Evolutionary conservation across 2,113 vertebrate genomes (phyloP).

Genomic region (Isurus oxyrinchus): DNA sequence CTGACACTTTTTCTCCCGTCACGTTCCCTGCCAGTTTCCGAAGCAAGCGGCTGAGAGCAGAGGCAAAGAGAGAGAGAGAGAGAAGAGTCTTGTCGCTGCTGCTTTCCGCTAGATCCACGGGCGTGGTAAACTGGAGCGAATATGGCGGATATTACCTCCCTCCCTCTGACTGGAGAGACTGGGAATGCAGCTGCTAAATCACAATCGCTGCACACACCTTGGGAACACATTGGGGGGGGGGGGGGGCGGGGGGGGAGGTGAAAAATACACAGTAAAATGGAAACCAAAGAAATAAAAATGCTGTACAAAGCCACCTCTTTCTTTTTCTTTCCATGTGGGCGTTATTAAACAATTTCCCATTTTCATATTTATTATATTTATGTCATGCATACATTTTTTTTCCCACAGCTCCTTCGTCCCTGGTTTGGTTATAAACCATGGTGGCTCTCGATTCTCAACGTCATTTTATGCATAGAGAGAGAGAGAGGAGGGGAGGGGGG

Average conservation of each 20-base stretch:
- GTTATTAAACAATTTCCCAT: neutral
- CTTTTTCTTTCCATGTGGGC: neutral
- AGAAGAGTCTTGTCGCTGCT: slow-evolving; percentile 15
- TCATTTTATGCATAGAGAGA: neutral
- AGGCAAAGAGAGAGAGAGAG: neutral
- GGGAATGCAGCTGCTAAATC: slow-evolving; percentile 10
- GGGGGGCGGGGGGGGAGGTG: no score
- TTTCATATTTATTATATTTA: neutral
- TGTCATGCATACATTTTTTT: neutral
- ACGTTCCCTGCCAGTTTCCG: neutral
- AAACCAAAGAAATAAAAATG: neutral
- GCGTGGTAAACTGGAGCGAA: slow-evolving; percentile 33
- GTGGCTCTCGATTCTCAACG: neutral
- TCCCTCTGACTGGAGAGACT: neutral
- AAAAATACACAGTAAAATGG: neutral
- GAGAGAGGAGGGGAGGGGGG: neutral
- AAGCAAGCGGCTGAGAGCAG: neutral
- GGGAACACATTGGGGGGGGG: neutral
- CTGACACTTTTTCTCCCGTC: neutral
- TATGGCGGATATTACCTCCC: neutral
- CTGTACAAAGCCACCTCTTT: neutral
- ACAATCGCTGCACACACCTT: slow-evolving; percentile 16
- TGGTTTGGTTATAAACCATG: neutral
- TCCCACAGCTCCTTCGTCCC: neutral
- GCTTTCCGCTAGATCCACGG: slow-evolving; percentile 34